Percentiles rank a stretch among this genome's conserved stretches.
Evolutionary conservation across 2,888 invertebrate species (phyloP).

Genomic region (Smittia aterrima): DNA sequence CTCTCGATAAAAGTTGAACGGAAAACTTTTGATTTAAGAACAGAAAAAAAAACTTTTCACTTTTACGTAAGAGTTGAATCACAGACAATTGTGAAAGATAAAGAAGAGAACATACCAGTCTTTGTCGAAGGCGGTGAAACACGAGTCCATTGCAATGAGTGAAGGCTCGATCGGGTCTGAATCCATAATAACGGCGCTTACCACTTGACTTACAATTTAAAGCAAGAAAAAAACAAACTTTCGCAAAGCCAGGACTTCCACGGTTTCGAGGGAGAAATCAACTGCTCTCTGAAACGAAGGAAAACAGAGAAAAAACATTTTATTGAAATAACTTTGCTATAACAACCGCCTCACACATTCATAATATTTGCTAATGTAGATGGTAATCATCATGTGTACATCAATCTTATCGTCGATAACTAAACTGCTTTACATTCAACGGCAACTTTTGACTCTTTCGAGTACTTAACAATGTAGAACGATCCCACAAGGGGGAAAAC

Average conservation of each 20-base stretch:
- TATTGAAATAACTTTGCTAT: conserved; percentile 41
- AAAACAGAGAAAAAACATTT: conserved; percentile 22
- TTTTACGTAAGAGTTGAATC: too few species aligned
- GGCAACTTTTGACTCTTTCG: too few species aligned
- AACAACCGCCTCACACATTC: conserved; percentile 32
- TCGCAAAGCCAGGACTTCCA: conserved; percentile 26
- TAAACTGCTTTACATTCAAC: neutral
- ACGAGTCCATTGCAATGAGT: conserved; percentile 79
- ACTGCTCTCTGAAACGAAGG: conserved; percentile 4
- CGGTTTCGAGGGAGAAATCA: conserved; percentile 41
- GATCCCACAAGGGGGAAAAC: too few species aligned
- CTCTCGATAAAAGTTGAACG: too few species aligned
- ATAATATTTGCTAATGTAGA: neutral
- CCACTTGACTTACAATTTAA: conserved; percentile 18
- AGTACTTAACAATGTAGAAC: too few species aligned
- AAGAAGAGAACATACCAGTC: conserved; percentile 66
- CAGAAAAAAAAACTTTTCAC: too few species aligned
- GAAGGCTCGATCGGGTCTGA: conserved; percentile 56
- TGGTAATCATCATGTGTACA: conserved; percentile 5
- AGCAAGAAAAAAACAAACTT: neutral
- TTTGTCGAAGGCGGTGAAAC: conserved; percentile 86
- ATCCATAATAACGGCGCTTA: conserved; percentile 22
- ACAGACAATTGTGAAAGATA: too few species aligned
- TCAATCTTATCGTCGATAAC: neutral
- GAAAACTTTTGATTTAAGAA: too few species aligned